phyloP scores from a whole-genome alignment of 2,797 vertebrate genomes.

The Thamnophis elegans region DNA sequence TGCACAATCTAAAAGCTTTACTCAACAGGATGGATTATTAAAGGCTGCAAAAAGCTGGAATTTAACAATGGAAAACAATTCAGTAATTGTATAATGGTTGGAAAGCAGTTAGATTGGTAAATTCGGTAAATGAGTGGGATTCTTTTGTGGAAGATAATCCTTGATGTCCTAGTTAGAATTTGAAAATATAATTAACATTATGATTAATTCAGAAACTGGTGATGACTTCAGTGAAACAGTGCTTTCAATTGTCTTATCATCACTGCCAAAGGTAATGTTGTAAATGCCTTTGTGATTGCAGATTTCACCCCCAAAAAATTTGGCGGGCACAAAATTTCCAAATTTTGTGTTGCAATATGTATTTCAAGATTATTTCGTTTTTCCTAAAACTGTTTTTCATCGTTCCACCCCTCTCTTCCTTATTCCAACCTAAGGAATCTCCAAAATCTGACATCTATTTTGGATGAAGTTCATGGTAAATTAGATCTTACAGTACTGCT shows the following conservation, averaged over 20 bases:
- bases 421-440: background rate
- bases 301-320: background rate
- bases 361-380: background rate
- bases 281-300: background rate
- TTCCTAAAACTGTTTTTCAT: background rate
- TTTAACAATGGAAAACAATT: background rate
- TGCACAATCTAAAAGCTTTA: background rate
- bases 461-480: background rate
- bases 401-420: background rate
- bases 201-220: slow-evolving; percentile 2
- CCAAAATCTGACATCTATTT: background rate
- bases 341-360: background rate
- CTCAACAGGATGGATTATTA: background rate
- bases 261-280: background rate
- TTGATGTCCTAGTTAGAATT: background rate
- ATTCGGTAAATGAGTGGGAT: background rate
- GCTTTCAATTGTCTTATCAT: slow-evolving; percentile 29
- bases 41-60: background rate
- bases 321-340: background rate
- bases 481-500: background rate
- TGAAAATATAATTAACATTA: background rate
- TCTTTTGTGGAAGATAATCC: background rate
- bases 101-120: background rate
- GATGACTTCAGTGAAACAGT: slow-evolving; percentile 24
- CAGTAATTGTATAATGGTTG: background rate